Evolutionary conservation across 2,113 vertebrate genomes (phyloP), one percentile per base, ranked within the genome.

Genomic region (Paratilapia polleni): DNA sequence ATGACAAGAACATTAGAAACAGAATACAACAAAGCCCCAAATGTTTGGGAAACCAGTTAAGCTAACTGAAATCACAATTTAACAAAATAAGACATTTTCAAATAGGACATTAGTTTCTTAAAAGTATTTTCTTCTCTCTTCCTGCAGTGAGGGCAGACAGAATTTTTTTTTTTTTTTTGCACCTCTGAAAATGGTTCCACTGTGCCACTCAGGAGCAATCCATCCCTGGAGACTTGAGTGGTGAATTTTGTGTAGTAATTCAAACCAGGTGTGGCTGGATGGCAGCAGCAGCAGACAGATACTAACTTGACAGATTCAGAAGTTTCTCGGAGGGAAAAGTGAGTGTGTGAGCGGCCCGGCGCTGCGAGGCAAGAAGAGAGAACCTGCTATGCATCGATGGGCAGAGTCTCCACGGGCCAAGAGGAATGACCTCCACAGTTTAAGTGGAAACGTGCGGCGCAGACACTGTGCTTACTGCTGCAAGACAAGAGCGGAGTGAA

Each of bases 391-490:
- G 81, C 88, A 38, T 81, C 64, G 31, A 52, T 10, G 38, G 78
- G 49, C 79, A 52, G 78, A 80, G 87, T 59, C 88, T 90, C 77
- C 79, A 9, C 9, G 43, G 84, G 86, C 80, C 80, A n/a, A 83
- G n/a, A 38, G 83, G 31, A 54, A 68, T 56, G 76, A 88, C 81
- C 89, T 80, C 62, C 17, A 8, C 38, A 0, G 59, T 56, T 61
- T 57, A 80, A 89, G 90, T 91, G 89, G 87, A 87, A 91, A 92
- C 79, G 85, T 63, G 88, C 38, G 57, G 26, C 22, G 38, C 77
- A 56, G 75, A 54, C 49, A 38, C 73, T 20, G 57, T 15, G 80
- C 83, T 38, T 6, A 9, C 17, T 7, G 77, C 80, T 13, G 73
- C 17, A 19, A 82, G 78, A 38, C 70, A 5, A 62, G 61, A 78